phyloP scores from a whole-genome alignment of 2,888 invertebrate genomes.

The Adelognathus sp. region DNA sequence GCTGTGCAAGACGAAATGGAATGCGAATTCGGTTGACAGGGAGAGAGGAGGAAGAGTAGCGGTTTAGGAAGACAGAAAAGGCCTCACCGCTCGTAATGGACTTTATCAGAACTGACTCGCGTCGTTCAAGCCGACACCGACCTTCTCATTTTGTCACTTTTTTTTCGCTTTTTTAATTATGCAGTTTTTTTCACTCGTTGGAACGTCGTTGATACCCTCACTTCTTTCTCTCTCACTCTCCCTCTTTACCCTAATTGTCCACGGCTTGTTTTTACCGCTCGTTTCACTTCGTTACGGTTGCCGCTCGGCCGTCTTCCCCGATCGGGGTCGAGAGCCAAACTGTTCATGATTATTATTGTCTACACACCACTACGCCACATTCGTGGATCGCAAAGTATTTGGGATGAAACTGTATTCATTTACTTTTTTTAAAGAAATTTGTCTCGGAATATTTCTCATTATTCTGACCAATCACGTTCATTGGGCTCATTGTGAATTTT shows the following conservation, averaged over 20 bases:
- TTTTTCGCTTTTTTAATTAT: constrained; percentile 24
- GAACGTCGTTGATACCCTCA: constrained; percentile 11
- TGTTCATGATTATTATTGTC: too few species aligned
- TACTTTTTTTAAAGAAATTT: background rate
- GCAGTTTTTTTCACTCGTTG: constrained; percentile 37
- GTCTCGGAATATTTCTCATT: background rate
- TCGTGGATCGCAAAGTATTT: background rate
- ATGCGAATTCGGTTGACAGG: constrained; percentile 42
- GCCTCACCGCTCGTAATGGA: constrained; percentile 68
- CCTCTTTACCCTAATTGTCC: constrained; percentile 75
- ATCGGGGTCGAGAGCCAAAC: constrained; percentile 7
- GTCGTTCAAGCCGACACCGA: constrained; percentile 64
- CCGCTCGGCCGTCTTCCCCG: constrained; percentile 46
- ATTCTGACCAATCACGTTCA: background rate
- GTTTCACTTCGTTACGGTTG: constrained; percentile 73
- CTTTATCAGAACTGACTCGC: constrained; percentile 68
- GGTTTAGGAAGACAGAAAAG: constrained; percentile 12
- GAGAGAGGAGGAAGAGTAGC: constrained; percentile 19
- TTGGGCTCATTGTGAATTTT: background rate
- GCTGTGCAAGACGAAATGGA: constrained; percentile 47
- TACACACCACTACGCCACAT: too few species aligned
- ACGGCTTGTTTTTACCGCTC: constrained; percentile 74
- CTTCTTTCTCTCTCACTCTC: constrained; percentile 42
- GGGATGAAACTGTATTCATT: background rate
- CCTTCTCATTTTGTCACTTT: constrained; percentile 62